Percentiles rank a stretch among this genome's conserved stretches.
These are phyloP conservation scores for Pseudonaja textilis DNA, from an alignment of 2,113 vertebrate genomes.

Conservation along the genomic window DNA sequence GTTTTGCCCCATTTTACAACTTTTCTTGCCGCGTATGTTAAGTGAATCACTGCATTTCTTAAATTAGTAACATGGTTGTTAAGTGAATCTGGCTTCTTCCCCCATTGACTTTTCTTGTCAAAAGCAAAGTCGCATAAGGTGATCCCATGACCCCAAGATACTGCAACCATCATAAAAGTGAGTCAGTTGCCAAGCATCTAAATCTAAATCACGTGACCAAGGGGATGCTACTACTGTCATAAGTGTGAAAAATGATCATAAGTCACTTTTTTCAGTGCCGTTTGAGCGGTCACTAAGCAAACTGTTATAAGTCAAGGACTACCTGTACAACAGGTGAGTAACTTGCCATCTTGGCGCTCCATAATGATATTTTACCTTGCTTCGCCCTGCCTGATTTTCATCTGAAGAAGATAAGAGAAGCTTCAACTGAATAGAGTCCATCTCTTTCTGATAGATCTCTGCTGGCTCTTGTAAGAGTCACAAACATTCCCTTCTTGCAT, in stretches of 20 bases:
- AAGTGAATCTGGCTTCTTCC: background rate
- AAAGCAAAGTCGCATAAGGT: background rate
- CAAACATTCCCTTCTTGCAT: background rate
- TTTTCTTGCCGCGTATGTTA: background rate
- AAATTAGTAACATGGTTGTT: background rate
- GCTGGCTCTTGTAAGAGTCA: background rate
- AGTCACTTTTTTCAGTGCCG: background rate
- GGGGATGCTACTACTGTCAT: background rate
- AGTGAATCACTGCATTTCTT: background rate
- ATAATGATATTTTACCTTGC: no score
- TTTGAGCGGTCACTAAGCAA: background rate
- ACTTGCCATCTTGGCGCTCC: background rate
- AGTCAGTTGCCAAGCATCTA: background rate
- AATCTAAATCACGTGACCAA: background rate
- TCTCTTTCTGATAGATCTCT: background rate
- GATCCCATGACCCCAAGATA: background rate
- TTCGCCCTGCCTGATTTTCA: background rate
- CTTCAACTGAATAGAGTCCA: background rate
- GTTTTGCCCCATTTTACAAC: background rate
- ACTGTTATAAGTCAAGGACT: background rate
- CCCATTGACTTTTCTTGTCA: background rate
- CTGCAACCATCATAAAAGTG: background rate
- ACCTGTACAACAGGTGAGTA: background rate
- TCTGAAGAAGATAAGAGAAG: background rate
- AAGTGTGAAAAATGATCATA: background rate